A percentile compares a stretch with the other conserved stretches of the same genome.
These are phyloP conservation scores for Elgonia sp. DNA, from an alignment of 2,888 invertebrate species.

Conservation along the genomic window DNA sequence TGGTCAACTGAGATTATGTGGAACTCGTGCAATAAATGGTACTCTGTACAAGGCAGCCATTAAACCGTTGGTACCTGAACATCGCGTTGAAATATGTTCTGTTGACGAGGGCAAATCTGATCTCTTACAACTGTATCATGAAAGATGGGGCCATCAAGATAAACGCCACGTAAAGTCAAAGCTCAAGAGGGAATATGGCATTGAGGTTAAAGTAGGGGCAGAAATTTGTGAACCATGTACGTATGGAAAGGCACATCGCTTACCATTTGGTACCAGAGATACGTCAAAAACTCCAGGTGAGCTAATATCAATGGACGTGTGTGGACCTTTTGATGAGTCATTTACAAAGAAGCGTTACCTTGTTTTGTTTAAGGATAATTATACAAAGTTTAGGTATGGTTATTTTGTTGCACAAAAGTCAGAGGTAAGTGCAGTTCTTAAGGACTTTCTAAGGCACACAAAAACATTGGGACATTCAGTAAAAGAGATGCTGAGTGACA, in stretches of 20 bases:
- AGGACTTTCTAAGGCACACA: conserved; percentile 77
- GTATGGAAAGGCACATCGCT: conserved; percentile 79
- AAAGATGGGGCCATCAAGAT: conserved; percentile 83
- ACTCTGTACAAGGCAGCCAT: conserved; percentile 78
- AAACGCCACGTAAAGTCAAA: conserved; percentile 80
- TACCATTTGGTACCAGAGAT: conserved; percentile 79
- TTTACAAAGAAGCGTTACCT: conserved; percentile 72
- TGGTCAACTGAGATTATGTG: conserved; percentile 58
- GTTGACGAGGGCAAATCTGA: conserved; percentile 52
- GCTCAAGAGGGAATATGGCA: conserved; percentile 78
- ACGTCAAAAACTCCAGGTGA: conserved; percentile 77
- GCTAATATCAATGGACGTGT: conserved; percentile 79
- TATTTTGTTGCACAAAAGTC: conserved; percentile 78
- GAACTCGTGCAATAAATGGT: conserved; percentile 74
- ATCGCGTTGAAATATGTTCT: conserved; percentile 41
- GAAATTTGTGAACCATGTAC: conserved; percentile 79
- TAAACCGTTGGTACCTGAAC: conserved; percentile 75
- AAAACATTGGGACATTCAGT: conserved; percentile 78
- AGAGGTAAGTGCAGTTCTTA: conserved; percentile 76
- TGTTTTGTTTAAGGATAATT: conserved; percentile 74
- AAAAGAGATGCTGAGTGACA: conserved; percentile 81
- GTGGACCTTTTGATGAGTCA: conserved; percentile 77
- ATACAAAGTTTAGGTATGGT: conserved; percentile 79
- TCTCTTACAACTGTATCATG: conserved; percentile 79
- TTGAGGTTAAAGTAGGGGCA: conserved; percentile 75